Conservation (phyloP, 2,113 vertebrate species). For the Poeciliopsis prolifica region DNA sequence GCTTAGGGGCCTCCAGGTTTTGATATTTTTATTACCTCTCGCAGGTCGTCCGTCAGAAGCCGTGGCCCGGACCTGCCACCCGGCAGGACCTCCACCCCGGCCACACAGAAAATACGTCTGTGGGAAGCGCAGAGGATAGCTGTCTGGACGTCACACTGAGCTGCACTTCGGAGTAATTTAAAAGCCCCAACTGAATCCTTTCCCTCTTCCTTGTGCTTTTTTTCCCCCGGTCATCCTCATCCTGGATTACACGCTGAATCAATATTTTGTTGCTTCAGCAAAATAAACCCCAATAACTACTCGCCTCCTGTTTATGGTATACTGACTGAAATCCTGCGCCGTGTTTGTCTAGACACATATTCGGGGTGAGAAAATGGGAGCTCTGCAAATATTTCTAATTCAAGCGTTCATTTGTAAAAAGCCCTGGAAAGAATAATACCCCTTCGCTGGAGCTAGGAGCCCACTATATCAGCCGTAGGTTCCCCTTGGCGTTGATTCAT, state of each 20-base stretch:
- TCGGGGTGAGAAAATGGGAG: slow-evolving; percentile 41
- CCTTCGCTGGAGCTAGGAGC: slow-evolving; percentile 48
- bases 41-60: slow-evolving; percentile 74
- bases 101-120: slow-evolving; percentile 81
- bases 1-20: slow-evolving; percentile 77
- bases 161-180: slow-evolving; percentile 83
- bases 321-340: slow-evolving; percentile 65
- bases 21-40: slow-evolving; percentile 85
- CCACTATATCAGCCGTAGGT: slow-evolving; percentile 66
- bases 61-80: slow-evolving; percentile 60
- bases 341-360: slow-evolving; percentile 65
- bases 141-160: slow-evolving; percentile 84
- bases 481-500: slow-evolving; percentile 66
- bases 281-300: slow-evolving; percentile 71
- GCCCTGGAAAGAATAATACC: slow-evolving; percentile 78
- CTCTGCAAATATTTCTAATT: slow-evolving; percentile 77
- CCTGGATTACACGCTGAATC: slow-evolving; percentile 78
- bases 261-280: slow-evolving; percentile 73
- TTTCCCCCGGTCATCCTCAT: slow-evolving; percentile 69
- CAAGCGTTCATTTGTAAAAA: slow-evolving; percentile 80
- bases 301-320: slow-evolving; percentile 65
- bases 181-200: slow-evolving; percentile 77
- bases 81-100: slow-evolving; percentile 53
- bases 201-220: slow-evolving; percentile 69
- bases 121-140: slow-evolving; percentile 79